Evolutionary conservation across 2,888 invertebrate species (phyloP).

Genomic region (Idaea biselata): DNA sequence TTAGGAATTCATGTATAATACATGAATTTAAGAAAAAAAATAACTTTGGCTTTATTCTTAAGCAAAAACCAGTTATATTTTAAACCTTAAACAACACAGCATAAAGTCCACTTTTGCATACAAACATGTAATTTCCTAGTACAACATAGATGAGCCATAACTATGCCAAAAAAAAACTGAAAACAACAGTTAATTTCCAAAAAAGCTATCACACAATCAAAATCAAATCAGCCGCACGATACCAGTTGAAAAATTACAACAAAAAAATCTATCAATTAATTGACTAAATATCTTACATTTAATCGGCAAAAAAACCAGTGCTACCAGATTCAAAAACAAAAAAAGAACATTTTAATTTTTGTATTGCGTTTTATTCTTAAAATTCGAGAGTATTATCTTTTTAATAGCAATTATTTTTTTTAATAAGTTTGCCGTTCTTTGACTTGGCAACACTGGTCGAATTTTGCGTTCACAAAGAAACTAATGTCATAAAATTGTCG

Average conservation of each 20-base stretch:
- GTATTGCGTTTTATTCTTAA: constrained; percentile 7
- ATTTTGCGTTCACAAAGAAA: constrained; percentile 38
- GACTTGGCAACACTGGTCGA: background rate
- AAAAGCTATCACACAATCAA: constrained; percentile 52
- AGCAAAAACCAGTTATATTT: background rate
- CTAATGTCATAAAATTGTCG: constrained; percentile 63
- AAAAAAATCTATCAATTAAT: constrained; percentile 75
- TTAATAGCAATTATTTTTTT: background rate
- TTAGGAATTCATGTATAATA: background rate
- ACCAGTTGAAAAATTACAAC: constrained; percentile 42
- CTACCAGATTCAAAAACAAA: constrained; percentile 5
- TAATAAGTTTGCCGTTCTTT: background rate
- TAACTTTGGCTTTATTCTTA: background rate
- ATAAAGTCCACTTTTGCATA: constrained; percentile 3
- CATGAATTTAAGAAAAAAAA: background rate
- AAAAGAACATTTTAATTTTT: background rate
- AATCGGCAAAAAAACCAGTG: constrained; percentile 47
- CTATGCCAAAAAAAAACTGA: background rate
- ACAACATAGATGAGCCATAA: constrained; percentile 3
- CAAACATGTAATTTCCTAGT: background rate
- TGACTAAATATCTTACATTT: constrained; percentile 75
- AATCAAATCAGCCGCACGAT: constrained; percentile 48
- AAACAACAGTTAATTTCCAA: background rate
- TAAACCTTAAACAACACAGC: background rate
- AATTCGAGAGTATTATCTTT: background rate